Percentiles rank a stretch among this genome's conserved stretches.
These are phyloP conservation scores for Meloe dianella DNA, from an alignment of 2,888 invertebrate genomes.

Conservation along the genomic window DNA sequence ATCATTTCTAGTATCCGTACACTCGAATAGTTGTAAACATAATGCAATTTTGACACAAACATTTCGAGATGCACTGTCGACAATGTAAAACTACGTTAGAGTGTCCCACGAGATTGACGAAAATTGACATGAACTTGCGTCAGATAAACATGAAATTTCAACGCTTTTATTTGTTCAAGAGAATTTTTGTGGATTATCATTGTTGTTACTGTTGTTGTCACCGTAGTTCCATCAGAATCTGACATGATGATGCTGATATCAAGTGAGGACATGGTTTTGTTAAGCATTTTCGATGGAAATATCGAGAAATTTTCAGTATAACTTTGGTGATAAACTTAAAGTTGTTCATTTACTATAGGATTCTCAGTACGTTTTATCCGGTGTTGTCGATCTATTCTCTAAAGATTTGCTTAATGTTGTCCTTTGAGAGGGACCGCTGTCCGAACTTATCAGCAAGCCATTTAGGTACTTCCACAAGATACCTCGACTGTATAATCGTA, in stretches of 20 bases:
- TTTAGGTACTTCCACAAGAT: slow-evolving; percentile 20
- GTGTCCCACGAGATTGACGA: not conserved
- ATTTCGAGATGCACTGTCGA: not conserved
- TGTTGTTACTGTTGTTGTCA: not conserved
- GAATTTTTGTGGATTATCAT: not conserved
- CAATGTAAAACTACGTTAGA: not conserved
- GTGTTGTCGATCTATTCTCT: not conserved
- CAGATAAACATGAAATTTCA: not conserved
- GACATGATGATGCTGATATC: not conserved
- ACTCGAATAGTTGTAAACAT: not conserved
- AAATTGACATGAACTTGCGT: not conserved
- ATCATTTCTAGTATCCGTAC: not conserved
- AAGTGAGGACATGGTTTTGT: not conserved
- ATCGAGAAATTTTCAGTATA: not conserved
- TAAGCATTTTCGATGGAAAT: not conserved
- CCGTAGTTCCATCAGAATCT: not conserved
- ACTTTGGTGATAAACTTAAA: not conserved
- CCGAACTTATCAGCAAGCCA: slow-evolving; percentile 20
- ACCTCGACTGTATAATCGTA: slow-evolving; percentile 32
- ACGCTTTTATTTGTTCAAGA: not conserved
- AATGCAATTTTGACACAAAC: slow-evolving; percentile 10
- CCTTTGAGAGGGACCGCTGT: slow-evolving; percentile 23
- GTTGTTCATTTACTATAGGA: not conserved
- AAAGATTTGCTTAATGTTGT: slow-evolving; percentile 12
- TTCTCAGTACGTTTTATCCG: not conserved